phyloP scores from a whole-genome alignment of 2,888 invertebrate genomes.

The Drosophila pseudotalamancana region DNA sequence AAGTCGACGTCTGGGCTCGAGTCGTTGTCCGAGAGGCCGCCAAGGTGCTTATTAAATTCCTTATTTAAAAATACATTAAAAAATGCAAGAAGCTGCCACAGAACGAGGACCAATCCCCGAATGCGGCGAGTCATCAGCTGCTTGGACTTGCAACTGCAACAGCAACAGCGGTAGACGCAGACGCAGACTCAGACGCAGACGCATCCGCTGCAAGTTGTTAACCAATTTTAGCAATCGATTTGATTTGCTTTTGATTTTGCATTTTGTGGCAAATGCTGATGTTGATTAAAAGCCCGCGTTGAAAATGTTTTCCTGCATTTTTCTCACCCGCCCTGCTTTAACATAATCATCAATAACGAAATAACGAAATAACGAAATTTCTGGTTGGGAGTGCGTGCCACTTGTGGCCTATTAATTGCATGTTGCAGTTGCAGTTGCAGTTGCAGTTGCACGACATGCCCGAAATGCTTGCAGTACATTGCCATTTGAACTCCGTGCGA shows the following conservation, averaged over 20 bases:
- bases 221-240: conserved; percentile 59
- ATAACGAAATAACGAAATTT: too few relatives aligned
- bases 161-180: conserved; percentile 29
- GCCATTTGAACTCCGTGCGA: conserved; percentile 50
- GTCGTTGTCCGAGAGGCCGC: conserved; percentile 72
- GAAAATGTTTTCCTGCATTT: conserved; percentile 73
- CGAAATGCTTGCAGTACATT: conserved; percentile 47
- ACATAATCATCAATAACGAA: conserved; percentile 44
- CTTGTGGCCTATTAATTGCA: conserved; percentile 70
- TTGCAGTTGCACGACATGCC: conserved; percentile 35
- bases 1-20: conserved; percentile 35
- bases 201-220: conserved; percentile 66
- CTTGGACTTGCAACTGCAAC: conserved; percentile 13
- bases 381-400: conserved; percentile 40
- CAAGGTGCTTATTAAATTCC: conserved; percentile 80
- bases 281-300: conserved; percentile 75
- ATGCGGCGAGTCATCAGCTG: conserved; percentile 49
- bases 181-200: conserved; percentile 14
- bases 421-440: conserved; percentile 40
- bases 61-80: conserved; percentile 81
- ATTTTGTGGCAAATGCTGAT: conserved; percentile 57
- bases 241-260: conserved; percentile 68
- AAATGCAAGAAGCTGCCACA: conserved; percentile 77
- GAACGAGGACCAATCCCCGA: conserved; percentile 54
- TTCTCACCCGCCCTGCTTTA: conserved; percentile 29